phyloP scores from a whole-genome alignment of 1,140 invertebrate species.

The Hyposmocoma kahamanoa region DNA sequence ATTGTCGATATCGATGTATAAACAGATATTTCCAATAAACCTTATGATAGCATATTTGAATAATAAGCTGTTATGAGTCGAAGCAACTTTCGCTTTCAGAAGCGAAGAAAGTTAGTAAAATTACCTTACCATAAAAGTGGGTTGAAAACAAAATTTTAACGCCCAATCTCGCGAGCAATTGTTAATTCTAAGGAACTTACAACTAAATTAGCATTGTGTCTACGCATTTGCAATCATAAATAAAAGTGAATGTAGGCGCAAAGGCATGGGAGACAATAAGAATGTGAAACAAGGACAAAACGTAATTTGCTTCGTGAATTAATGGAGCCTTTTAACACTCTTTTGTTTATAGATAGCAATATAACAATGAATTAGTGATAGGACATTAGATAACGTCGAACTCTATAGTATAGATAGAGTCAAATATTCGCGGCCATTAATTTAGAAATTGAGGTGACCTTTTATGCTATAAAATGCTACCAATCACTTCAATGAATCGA shows the following conservation, averaged over 20 bases:
- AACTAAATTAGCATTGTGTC: constrained; percentile 12
- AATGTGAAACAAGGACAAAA: constrained; percentile 28
- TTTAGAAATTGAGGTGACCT: too few relatives aligned
- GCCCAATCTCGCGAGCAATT: not conserved
- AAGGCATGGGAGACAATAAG: constrained; percentile 24
- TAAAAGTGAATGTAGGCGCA: constrained; percentile 66
- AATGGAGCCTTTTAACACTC: too few relatives aligned
- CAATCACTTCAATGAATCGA: too few relatives aligned
- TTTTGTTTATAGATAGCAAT: too few relatives aligned
- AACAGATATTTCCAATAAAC: too few relatives aligned
- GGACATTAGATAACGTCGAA: too few relatives aligned
- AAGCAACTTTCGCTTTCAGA: not conserved
- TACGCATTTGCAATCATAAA: constrained; percentile 35
- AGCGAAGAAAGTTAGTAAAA: not conserved
- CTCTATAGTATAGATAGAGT: too few relatives aligned
- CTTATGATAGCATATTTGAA: too few relatives aligned
- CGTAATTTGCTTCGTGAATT: constrained; percentile 15
- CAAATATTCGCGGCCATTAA: too few relatives aligned
- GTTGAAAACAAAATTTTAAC: constrained; percentile 2
- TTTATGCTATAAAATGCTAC: too few relatives aligned
- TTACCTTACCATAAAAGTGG: constrained; percentile 1
- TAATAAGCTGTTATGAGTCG: not conserved
- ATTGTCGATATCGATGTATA: too few relatives aligned
- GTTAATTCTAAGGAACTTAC: not conserved
- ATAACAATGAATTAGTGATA: too few relatives aligned